A percentile compares a stretch with the other conserved stretches of the same genome.
These are phyloP conservation scores for Caenorhabditis inopinata DNA, from an alignment of 1,140 invertebrate species.

Conservation along the genomic window DNA sequence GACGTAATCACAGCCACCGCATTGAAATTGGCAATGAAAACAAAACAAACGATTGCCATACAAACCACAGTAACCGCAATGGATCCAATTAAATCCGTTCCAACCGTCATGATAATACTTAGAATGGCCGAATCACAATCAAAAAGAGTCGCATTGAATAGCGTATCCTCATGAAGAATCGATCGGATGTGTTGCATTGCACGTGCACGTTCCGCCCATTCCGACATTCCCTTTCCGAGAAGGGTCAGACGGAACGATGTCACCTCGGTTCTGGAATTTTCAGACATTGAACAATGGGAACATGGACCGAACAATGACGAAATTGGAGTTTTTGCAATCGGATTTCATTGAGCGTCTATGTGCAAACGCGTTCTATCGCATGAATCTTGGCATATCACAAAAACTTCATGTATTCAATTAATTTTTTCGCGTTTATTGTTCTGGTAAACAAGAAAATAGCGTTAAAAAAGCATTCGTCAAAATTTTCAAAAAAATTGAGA, in stretches of 20 bases:
- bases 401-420: no score
- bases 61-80: conserved; percentile 65
- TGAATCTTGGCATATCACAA: no score
- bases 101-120: conserved; percentile 61
- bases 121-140: conserved; percentile 58
- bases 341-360: no score
- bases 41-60: conserved; percentile 62
- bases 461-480: no score
- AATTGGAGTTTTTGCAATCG: no score
- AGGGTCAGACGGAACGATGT: conserved; percentile 58
- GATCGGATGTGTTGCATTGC: conserved; percentile 54
- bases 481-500: no score
- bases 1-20: conserved; percentile 60
- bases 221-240: conserved; percentile 59
- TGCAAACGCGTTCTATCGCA: no score
- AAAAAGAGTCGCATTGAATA: conserved; percentile 58
- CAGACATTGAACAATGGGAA: no score
- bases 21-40: conserved; percentile 58
- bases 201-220: conserved; percentile 60
- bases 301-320: no score
- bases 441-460: no score
- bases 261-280: conserved; percentile 35
- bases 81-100: conserved; percentile 64
- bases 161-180: conserved; percentile 50
- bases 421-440: no score